A percentile compares a stretch with the other conserved stretches of the same genome.
These are phyloP conservation scores for Pygoscelis antarcticus DNA, from an alignment of 2,113 vertebrate genomes.

Conservation along the genomic window DNA sequence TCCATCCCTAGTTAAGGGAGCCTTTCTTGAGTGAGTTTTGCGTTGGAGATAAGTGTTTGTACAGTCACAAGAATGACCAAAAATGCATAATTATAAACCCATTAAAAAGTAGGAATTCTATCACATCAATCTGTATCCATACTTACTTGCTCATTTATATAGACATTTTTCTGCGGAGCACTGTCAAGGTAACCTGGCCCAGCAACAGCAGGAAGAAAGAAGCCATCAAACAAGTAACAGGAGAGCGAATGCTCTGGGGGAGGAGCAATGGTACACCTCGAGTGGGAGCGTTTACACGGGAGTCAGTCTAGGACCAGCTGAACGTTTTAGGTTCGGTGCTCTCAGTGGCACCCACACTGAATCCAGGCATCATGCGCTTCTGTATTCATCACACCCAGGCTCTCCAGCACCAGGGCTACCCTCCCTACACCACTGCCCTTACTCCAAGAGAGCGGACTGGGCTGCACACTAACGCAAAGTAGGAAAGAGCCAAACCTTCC, in stretches of 20 bases:
- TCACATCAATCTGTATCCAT: neutral
- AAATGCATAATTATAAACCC: neutral
- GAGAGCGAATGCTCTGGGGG: fast-evolving
- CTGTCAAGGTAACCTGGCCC: neutral
- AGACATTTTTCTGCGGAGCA: neutral
- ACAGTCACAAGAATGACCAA: neutral
- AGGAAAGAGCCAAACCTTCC: neutral
- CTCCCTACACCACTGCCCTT: neutral
- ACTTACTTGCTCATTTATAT: neutral
- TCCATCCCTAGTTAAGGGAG: neutral
- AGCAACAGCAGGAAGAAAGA: neutral
- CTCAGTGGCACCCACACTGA: neutral
- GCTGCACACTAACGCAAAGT: fast-evolving
- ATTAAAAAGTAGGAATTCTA: neutral
- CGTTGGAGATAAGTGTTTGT: neutral
- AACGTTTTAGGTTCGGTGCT: neutral
- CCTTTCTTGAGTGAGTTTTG: neutral
- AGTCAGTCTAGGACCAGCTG: neutral
- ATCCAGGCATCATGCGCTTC: neutral
- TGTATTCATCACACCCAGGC: neutral
- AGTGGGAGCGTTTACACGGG: neutral
- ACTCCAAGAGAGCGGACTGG: no score
- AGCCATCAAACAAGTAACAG: neutral
- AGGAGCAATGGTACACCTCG: neutral
- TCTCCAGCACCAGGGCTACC: neutral